phyloP scores from a whole-genome alignment of 2,888 invertebrate genomes.

The Choristoneura rosaceana region DNA sequence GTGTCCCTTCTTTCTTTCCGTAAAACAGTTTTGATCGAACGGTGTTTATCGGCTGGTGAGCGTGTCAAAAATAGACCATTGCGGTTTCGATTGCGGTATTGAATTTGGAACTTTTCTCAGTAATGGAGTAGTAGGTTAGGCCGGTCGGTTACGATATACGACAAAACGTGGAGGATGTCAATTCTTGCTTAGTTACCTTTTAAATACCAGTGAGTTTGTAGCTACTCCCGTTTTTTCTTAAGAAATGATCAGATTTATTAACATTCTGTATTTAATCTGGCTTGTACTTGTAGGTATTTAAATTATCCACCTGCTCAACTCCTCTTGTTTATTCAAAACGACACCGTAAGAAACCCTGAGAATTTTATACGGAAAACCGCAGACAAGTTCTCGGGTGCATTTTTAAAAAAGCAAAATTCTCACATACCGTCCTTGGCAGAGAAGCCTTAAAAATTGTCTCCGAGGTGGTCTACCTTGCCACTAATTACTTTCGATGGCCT shows the following conservation, averaged over 20 bases:
- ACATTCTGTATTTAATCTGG: not conserved
- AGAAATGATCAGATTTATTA: not conserved
- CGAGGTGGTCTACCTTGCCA: constrained; percentile 65
- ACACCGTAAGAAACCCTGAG: constrained; percentile 12
- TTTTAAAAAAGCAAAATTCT: constrained; percentile 32
- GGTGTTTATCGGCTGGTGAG: constrained; percentile 26
- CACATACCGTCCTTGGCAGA: constrained; percentile 53
- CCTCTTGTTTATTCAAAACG: constrained; percentile 28
- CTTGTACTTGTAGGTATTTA: not conserved
- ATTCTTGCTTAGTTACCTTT: not conserved
- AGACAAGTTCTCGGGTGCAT: constrained; percentile 43
- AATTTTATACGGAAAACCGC: constrained; percentile 48
- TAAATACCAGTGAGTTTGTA: not conserved
- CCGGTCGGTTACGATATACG: not conserved
- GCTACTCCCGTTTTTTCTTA: not conserved
- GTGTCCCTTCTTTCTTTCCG: constrained; percentile 18
- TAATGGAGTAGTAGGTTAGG: constrained; percentile 22
- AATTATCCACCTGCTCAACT: constrained; percentile 11
- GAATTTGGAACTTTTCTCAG: constrained; percentile 42
- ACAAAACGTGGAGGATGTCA: not conserved
- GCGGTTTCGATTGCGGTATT: constrained; percentile 54
- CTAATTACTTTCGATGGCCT: constrained; percentile 73
- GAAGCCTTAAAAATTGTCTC: constrained; percentile 70
- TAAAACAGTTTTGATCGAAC: not conserved
- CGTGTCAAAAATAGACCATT: constrained; percentile 45